Evolutionary conservation across 2,888 invertebrate genomes (phyloP).

Genomic region (Clusia tigrina): DNA sequence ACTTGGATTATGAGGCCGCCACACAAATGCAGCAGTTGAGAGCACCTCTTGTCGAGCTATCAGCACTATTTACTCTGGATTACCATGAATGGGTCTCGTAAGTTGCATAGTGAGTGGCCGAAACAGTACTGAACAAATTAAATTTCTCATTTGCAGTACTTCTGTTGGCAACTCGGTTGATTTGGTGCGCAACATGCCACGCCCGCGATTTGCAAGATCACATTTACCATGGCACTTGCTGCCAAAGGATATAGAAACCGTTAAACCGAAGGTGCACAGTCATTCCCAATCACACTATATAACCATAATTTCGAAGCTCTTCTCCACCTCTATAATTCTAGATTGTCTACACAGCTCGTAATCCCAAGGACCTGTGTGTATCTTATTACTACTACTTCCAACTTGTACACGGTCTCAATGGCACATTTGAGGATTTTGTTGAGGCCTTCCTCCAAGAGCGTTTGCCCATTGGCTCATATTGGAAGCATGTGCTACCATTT

Average conservation of each 20-base stretch:
- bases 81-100: constrained; percentile 70
- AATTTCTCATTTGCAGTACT: constrained; percentile 37
- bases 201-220: constrained; percentile 78
- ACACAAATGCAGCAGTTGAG: constrained; percentile 67
- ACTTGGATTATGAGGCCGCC: constrained; percentile 79
- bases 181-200: constrained; percentile 72
- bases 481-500: constrained; percentile 73
- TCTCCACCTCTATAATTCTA: constrained; percentile 58
- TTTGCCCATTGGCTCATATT: constrained; percentile 71
- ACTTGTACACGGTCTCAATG: constrained; percentile 72
- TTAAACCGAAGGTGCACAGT: constrained; percentile 75
- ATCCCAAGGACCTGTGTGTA: constrained; percentile 90
- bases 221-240: constrained; percentile 78
- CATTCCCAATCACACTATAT: no score
- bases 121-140: neutral
- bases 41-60: constrained; percentile 79
- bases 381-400: constrained; percentile 87
- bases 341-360: constrained; percentile 87
- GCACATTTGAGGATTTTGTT: constrained; percentile 78
- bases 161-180: constrained; percentile 76
- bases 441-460: constrained; percentile 76
- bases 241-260: constrained; percentile 71
- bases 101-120: constrained; percentile 61
- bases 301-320: neutral
- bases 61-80: constrained; percentile 71